phyloP scores from a whole-genome alignment of 2,797 vertebrate genomes.

The Muscicapa comitata region DNA sequence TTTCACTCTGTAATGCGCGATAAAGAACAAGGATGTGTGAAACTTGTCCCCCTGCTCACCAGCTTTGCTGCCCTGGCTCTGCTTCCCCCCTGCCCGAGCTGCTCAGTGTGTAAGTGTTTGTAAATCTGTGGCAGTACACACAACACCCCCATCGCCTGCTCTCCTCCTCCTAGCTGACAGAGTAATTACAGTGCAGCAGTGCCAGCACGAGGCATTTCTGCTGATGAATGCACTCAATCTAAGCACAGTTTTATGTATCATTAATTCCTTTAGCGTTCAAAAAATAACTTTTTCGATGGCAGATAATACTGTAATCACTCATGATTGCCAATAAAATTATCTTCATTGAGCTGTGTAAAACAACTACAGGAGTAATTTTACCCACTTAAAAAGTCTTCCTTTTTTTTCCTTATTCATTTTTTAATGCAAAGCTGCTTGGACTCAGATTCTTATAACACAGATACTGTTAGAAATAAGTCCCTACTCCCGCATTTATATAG shows the following conservation, averaged over 20 bases:
- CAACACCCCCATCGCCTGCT: slow-evolving; percentile 72
- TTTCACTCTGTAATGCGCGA: background rate
- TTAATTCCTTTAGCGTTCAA: slow-evolving; percentile 84
- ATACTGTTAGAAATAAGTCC: background rate
- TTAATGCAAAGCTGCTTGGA: slow-evolving; percentile 23
- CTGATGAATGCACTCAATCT: slow-evolving; percentile 87
- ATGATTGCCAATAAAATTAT: slow-evolving; percentile 85
- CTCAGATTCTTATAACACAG: background rate
- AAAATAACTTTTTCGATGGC: slow-evolving; percentile 82
- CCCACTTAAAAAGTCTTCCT: background rate
- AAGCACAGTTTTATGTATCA: slow-evolving; percentile 91
- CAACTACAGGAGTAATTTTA: slow-evolving; percentile 68
- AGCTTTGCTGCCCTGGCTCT: background rate
- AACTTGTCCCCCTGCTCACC: background rate
- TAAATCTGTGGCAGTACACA: slow-evolving; percentile 61
- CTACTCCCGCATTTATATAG: background rate
- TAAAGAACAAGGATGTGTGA: background rate
- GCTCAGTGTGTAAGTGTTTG: slow-evolving; percentile 74
- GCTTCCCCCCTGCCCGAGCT: rapidly evolving
- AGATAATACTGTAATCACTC: slow-evolving; percentile 95
- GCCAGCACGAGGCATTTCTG: slow-evolving; percentile 77
- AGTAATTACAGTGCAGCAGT: slow-evolving; percentile 86
- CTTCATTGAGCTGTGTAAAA: slow-evolving; percentile 92
- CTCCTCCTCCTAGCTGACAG: slow-evolving; percentile 79
- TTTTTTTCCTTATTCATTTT: background rate